A percentile compares a stretch with the other conserved stretches of the same genome.
These are phyloP conservation scores for Hypselothyrea guttata DNA, from an alignment of 2,888 invertebrate species.

Conservation along the genomic window DNA sequence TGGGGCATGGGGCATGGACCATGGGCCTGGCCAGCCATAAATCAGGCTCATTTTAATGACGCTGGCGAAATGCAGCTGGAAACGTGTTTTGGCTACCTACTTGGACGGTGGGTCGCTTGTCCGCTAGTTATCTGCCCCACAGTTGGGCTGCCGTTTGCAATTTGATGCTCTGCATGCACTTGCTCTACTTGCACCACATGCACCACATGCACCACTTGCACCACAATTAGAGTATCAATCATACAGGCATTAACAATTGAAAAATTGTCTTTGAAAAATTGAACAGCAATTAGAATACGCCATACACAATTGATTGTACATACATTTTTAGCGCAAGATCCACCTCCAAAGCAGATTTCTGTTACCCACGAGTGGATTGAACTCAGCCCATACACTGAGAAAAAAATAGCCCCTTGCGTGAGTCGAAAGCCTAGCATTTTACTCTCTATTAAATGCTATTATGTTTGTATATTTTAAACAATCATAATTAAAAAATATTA, in stretches of 20 bases:
- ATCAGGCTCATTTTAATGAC: constrained; percentile 78
- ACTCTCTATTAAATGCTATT: too few species aligned
- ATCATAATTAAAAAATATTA: too few species aligned
- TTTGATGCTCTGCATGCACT: constrained; percentile 51
- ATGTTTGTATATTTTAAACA: too few species aligned
- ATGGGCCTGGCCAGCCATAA: constrained; percentile 58
- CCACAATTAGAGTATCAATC: constrained; percentile 72
- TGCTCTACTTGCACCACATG: constrained; percentile 29
- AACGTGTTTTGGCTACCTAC: constrained; percentile 63
- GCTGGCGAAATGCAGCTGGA: constrained; percentile 69
- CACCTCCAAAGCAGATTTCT: background rate
- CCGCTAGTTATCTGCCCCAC: constrained; percentile 9
- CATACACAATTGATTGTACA: constrained; percentile 30
- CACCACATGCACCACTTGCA: constrained; percentile 21
- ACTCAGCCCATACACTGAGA: background rate
- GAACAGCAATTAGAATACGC: constrained; percentile 67
- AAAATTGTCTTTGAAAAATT: constrained; percentile 75
- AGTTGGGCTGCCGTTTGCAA: constrained; percentile 41
- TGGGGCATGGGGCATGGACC: constrained; percentile 42
- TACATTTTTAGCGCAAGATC: too few species aligned
- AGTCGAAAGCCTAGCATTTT: too few species aligned
- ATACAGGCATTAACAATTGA: constrained; percentile 73
- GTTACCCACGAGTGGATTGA: constrained; percentile 6
- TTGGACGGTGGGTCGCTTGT: constrained; percentile 10
- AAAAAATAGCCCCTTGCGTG: background rate